Percentiles rank a stretch among this genome's conserved stretches.
These are phyloP conservation scores for Megaceryle maxima DNA, from an alignment of 2,113 vertebrate species.

Conservation along the genomic window DNA sequence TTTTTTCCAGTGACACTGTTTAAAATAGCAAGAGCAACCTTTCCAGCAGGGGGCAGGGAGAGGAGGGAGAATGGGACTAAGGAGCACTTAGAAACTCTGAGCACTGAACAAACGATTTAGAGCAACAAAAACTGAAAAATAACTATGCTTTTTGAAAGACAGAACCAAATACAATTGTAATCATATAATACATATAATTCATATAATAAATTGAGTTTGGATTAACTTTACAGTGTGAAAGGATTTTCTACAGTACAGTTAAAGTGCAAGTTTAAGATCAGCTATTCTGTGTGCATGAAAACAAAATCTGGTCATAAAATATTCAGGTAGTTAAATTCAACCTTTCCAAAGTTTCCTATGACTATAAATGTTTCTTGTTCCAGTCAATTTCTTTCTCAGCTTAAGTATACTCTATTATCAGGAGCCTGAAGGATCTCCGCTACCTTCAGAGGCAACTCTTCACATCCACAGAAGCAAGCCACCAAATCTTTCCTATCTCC, in stretches of 20 bases:
- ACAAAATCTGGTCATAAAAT: not conserved
- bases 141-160: not conserved
- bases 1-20: not conserved
- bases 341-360: not conserved
- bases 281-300: rapidly evolving
- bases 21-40: not conserved
- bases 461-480: not conserved
- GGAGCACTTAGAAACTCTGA: not conserved
- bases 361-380: not conserved
- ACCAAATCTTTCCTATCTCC: not conserved
- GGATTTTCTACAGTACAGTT: not conserved
- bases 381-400: not conserved
- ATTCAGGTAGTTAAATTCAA: not conserved
- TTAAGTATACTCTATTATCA: not conserved
- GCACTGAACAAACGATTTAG: not conserved
- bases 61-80: not conserved
- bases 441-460: not conserved
- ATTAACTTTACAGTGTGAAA: not conserved
- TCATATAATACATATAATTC: not conserved
- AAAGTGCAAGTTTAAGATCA: not conserved
- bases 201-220: too few species aligned
- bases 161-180: not conserved
- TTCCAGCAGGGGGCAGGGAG: not conserved
- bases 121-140: not conserved
- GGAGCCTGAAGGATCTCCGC: not conserved